phyloP scores from a whole-genome alignment of 2,113 vertebrate genomes.

The Eretmochelys imbricata region DNA sequence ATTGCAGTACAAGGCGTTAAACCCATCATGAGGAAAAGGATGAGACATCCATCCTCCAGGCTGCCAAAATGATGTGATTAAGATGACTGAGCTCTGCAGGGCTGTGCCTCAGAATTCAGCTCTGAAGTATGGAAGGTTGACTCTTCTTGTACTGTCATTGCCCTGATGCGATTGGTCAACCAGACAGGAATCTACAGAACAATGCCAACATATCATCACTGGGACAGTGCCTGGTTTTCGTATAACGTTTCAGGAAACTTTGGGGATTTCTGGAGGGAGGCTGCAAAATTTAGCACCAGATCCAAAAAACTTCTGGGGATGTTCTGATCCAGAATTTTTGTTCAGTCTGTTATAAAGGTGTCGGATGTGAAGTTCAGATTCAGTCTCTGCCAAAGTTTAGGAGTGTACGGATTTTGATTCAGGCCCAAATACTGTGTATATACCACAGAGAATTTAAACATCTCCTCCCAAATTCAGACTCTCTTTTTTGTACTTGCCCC shows the following conservation, averaged over 20 bases:
- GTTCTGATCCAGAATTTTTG: background rate
- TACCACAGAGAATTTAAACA: background rate
- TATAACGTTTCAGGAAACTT: too few species aligned
- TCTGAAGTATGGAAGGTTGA: background rate
- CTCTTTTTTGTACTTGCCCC: background rate
- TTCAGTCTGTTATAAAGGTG: background rate
- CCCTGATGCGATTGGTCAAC: background rate
- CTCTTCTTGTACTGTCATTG: background rate
- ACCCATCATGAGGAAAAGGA: background rate
- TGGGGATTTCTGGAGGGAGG: background rate
- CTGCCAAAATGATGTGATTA: background rate
- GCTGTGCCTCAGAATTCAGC: background rate
- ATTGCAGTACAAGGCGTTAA: background rate
- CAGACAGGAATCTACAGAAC: background rate
- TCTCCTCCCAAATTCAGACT: background rate
- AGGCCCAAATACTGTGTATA: background rate
- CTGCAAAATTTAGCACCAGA: background rate
- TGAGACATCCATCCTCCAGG: background rate
- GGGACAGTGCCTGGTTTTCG: background rate
- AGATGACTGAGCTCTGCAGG: background rate
- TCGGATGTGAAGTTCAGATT: background rate
- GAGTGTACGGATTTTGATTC: background rate
- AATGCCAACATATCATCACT: background rate
- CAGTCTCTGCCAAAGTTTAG: background rate
- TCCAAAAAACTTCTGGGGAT: too few species aligned